Conservation (phyloP, 2,888 invertebrate species). For the Noctua pronuba region DNA sequence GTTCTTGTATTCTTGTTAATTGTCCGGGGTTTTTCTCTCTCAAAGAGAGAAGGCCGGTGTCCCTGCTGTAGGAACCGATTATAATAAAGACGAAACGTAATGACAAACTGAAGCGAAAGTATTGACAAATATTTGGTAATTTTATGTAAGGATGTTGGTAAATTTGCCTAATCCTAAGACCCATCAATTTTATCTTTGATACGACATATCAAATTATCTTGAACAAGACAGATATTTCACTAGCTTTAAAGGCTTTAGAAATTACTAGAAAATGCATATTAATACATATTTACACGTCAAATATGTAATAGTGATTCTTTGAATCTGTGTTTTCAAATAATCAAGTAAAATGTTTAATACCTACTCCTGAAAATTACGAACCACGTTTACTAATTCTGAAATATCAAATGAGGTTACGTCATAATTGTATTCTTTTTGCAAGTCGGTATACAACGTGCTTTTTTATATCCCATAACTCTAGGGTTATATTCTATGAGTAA, state of each 20-base stretch:
- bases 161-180: background rate
- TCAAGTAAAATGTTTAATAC: background rate
- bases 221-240: background rate
- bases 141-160: background rate
- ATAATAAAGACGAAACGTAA: constrained; percentile 9
- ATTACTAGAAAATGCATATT: background rate
- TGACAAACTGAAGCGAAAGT: constrained; percentile 22
- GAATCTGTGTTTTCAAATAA: background rate
- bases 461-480: too few species aligned
- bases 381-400: background rate
- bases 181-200: constrained; percentile 1
- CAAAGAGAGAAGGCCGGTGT: background rate
- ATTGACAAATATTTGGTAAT: background rate
- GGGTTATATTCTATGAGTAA: too few species aligned
- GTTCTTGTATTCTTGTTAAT: background rate
- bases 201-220: background rate
- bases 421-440: background rate
- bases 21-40: background rate
- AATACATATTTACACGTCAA: background rate
- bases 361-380: background rate
- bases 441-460: background rate
- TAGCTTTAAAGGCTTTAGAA: background rate
- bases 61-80: background rate
- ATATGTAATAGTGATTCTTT: background rate
- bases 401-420: background rate